Evolutionary conservation across 2,888 invertebrate genomes (phyloP), one percentile per base, ranked within the genome.

Genomic region (Labia minor): DNA sequence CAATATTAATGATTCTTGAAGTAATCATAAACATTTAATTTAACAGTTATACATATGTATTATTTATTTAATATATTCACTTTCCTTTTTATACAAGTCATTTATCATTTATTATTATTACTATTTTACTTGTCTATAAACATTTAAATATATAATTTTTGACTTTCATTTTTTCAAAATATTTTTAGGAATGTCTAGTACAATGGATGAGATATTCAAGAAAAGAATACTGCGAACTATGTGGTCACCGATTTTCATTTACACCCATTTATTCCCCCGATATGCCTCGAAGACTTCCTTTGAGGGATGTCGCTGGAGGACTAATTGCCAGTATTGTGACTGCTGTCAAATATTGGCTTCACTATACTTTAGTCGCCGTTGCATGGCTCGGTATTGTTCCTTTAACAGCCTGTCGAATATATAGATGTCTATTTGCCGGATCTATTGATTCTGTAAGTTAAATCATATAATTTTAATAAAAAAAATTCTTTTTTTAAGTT

Each of bases 251-350:
- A 69, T 99, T 98, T 79, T 94, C 95, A 1, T 99, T 99, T 76
- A 95, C 95, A 75, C 99, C 99, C 21, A 98, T 99, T 73, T 99
- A 99, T 79, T 95, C 97, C n/a, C 95, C 97, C 21, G 98, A 99
- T 77, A 99, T 99, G 99, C 99, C 99, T n/a, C 86, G 96, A 69
- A 85, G 97, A 69, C 81, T 99, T 73, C 99, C 99, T 0, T 81
- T 99, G 26, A 86, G 87, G 71, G 98, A 98, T 78, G 90, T 99
- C 8, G 84, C 95, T 0, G 90, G 90, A 63, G 99, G 99, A 1
- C 79, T 97, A 64, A 81, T 95, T 66, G 86, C 90, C 1, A 96
- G 95, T 19, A 86, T 97, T 26, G 89, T 89, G 1, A 92, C 92
- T 62, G 97, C 96, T 1, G 89, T 97, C 0, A 90, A 94, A 75